phyloP scores from a whole-genome alignment of 1,140 invertebrate genomes.

The Halictus rubicundus region DNA sequence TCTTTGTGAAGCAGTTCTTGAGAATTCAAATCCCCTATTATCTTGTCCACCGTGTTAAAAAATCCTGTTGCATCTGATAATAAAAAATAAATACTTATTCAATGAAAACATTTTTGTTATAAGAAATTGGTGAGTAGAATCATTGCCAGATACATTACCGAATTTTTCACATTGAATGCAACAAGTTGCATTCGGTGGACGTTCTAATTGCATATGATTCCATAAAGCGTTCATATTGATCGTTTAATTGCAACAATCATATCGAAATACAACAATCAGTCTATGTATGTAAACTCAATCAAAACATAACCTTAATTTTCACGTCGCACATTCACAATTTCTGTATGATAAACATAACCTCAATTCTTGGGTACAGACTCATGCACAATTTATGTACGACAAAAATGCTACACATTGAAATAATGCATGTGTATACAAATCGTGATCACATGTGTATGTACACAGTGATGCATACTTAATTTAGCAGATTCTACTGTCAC shows the following conservation, averaged over 20 bases:
- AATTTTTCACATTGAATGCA: conserved; percentile 49
- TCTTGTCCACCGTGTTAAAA: conserved; percentile 51
- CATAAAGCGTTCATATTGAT: conserved; percentile 67
- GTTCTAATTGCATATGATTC: conserved; percentile 70
- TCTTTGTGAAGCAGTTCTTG: conserved; percentile 81
- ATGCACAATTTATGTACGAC: too few species aligned
- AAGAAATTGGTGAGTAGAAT: too few species aligned
- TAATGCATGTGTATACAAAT: neutral
- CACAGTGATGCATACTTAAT: neutral
- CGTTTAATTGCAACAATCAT: neutral
- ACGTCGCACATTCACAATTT: neutral
- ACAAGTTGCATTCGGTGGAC: conserved; percentile 69
- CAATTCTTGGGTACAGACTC: too few species aligned
- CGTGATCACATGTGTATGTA: neutral
- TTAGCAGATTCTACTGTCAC: neutral
- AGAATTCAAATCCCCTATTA: conserved; percentile 77
- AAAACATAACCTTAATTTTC: conserved; percentile 16
- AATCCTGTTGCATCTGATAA: conserved; percentile 63
- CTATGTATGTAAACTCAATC: neutral
- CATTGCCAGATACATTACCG: conserved; percentile 56
- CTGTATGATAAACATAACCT: too few species aligned
- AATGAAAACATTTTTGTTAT: neutral
- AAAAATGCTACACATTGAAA: too few species aligned
- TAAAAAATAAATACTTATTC: conserved; percentile 18
- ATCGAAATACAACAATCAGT: neutral